Percentiles rank a stretch among this genome's conserved stretches.
Conservation (phyloP, 2,113 vertebrate genomes). For the Grus americana region DNA sequence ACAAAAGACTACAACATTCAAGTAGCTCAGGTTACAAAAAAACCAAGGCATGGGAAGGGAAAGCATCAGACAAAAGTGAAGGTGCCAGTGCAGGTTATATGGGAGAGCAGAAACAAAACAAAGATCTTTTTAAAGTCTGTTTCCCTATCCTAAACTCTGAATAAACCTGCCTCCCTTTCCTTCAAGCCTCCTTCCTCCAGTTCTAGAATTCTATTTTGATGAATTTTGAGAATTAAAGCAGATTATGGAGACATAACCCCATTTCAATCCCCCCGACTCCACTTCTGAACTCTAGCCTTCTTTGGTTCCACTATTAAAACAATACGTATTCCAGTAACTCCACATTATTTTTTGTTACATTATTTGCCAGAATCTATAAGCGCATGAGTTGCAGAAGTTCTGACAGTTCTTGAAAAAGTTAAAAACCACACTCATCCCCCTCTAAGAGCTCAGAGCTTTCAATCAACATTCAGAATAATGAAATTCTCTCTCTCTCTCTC, state of each 20-base stretch:
- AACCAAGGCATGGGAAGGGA: neutral
- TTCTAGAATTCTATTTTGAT: neutral
- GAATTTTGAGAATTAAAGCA: neutral
- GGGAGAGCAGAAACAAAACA: neutral
- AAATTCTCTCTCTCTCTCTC: neutral
- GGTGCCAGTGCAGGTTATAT: too few species aligned
- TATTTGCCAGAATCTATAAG: neutral
- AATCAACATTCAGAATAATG: neutral
- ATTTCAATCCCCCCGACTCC: neutral
- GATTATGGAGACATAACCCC: neutral
- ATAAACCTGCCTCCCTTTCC: neutral
- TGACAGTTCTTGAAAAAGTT: neutral
- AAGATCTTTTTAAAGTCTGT: neutral
- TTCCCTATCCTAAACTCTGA: neutral
- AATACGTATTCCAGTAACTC: neutral
- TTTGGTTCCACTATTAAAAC: neutral
- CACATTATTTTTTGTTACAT: neutral
- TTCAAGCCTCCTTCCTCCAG: neutral
- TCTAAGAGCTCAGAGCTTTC: neutral
- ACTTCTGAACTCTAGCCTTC: neutral
- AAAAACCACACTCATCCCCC: neutral
- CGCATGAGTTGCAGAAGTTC: neutral
- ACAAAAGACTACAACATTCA: neutral
- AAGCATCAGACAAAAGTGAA: neutral
- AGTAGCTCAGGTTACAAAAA: neutral